Base-by-base conservation (phyloP, 2,797 vertebrate species). In the Lithobates sylvaticus region DNA sequence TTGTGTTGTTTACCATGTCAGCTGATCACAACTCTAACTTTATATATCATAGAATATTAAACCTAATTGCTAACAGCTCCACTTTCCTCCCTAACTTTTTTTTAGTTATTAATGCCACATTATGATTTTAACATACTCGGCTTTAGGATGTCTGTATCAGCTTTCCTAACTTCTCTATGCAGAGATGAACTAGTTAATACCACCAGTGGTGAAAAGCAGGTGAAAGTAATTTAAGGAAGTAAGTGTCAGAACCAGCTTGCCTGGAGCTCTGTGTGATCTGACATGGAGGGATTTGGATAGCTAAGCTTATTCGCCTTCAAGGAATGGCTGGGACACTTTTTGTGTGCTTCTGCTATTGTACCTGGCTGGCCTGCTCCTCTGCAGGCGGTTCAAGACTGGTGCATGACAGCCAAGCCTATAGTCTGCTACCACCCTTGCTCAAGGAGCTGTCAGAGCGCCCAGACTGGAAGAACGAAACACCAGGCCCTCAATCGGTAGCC, bases 401-500 rank as follows among this genome's bases (percentile, higher is more conserved):
- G 8, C 67, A 93, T 1, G 88, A 88, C 10, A 88, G 61, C 26
- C 86, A 91, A 0, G 90, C 94, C 32, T 92, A 90, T 69, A 94
- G 94, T 83, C 91, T 96, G 15, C 82, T 93, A 89, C 94, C 95
- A 5, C 94, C 96, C 2, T 92, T 98, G 81, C 91, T 97, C 84
- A 96, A 95, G 89, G 95, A 95, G 61, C 91, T 98, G 89, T 95
- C 94, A 0, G 92, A 94, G 15, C 94, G 92, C 78, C 88, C 16
- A 92, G 90, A 2, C 5, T 95, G 95, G 96, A 91, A 74, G 0
- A 80, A 89, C 0, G 80, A 84, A 12, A 84, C 39, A 10, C 94
- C 90, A 0, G 92, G 89, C 83, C 97, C 96, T 0, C 96, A 98
- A 85, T 93, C 95, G 44, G 93, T 91, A 89, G 97, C 97, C 78